These are phyloP conservation scores for Acronicta aceris DNA, from an alignment of 2,888 invertebrate genomes.

Conservation along the genomic window DNA sequence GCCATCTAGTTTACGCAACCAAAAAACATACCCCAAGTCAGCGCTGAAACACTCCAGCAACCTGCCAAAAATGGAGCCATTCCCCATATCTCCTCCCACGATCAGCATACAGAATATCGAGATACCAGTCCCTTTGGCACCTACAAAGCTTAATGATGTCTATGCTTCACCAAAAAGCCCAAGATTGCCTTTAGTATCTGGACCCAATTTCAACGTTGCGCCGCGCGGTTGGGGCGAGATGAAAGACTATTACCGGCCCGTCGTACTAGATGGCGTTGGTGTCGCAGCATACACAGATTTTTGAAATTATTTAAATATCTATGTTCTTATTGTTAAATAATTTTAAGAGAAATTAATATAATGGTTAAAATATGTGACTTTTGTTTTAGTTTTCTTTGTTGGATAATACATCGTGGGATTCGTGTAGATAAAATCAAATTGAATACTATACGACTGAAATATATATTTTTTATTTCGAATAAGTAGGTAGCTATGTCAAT, in stretches of 20 bases:
- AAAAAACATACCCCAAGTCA: slow-evolving; percentile 85
- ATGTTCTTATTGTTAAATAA: slow-evolving; percentile 41
- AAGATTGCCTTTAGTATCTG: slow-evolving; percentile 77
- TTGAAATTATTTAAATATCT: slow-evolving; percentile 65
- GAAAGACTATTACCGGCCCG: slow-evolving; percentile 92
- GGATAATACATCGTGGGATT: neutral
- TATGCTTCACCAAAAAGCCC: slow-evolving; percentile 84
- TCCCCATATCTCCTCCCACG: slow-evolving; percentile 80
- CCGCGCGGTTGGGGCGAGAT: slow-evolving; percentile 94
- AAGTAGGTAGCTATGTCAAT: too few species aligned
- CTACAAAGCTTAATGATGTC: slow-evolving; percentile 85
- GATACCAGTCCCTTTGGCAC: slow-evolving; percentile 80
- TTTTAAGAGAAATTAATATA: slow-evolving; percentile 37
- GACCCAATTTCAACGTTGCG: slow-evolving; percentile 94
- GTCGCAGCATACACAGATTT: slow-evolving; percentile 83
- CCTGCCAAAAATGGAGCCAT: slow-evolving; percentile 86
- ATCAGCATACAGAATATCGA: slow-evolving; percentile 75
- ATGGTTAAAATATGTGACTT: slow-evolving; percentile 12
- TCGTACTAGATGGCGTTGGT: slow-evolving; percentile 91
- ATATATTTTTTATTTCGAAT: neutral
- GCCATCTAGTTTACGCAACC: slow-evolving; percentile 83
- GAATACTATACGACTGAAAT: neutral
- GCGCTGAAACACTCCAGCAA: slow-evolving; percentile 77
- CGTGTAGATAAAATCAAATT: neutral
- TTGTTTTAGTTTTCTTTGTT: slow-evolving; percentile 25